Conservation (phyloP, 2,113 vertebrate species). For the Pteronura brasiliensis region DNA sequence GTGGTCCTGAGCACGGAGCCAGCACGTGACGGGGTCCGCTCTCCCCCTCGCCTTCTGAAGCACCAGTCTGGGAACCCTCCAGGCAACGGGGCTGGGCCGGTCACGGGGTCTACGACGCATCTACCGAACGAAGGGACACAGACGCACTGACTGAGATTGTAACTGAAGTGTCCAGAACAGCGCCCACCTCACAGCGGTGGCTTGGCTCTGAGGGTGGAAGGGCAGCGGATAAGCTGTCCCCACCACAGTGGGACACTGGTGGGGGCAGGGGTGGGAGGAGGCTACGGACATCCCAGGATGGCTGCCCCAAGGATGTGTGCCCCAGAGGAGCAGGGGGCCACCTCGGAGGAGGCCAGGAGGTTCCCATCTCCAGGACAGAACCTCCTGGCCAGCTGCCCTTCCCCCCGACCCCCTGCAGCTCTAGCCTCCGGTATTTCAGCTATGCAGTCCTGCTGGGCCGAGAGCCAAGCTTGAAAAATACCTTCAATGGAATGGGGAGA, state of each 20-base stretch:
- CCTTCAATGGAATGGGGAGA: neutral
- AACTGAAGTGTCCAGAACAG: neutral
- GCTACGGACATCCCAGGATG: neutral
- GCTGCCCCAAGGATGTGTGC: neutral
- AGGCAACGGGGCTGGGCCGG: neutral
- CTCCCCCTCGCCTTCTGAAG: neutral
- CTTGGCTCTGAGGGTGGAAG: neutral
- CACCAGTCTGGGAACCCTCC: neutral
- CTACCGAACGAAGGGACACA: neutral
- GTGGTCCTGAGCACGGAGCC: neutral
- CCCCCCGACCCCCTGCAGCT: conserved; percentile 3
- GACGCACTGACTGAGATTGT: neutral
- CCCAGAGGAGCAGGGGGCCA: neutral
- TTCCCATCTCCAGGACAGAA: conserved; percentile 26
- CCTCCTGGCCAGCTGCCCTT: conserved; percentile 36
- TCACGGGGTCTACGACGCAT: neutral
- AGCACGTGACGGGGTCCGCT: rapidly evolving
- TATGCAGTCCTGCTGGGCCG: conserved; percentile 79
- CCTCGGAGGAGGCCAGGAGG: neutral
- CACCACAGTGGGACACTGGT: neutral
- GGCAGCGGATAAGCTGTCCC: neutral
- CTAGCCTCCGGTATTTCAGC: conserved; percentile 79
- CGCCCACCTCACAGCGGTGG: neutral
- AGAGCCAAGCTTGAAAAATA: conserved; percentile 74
- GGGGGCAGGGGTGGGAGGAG: neutral